A percentile compares a stretch with the other conserved stretches of the same genome.
Evolutionary conservation across 2,797 vertebrate species (phyloP).

Genomic region (Erethizon dorsatum): DNA sequence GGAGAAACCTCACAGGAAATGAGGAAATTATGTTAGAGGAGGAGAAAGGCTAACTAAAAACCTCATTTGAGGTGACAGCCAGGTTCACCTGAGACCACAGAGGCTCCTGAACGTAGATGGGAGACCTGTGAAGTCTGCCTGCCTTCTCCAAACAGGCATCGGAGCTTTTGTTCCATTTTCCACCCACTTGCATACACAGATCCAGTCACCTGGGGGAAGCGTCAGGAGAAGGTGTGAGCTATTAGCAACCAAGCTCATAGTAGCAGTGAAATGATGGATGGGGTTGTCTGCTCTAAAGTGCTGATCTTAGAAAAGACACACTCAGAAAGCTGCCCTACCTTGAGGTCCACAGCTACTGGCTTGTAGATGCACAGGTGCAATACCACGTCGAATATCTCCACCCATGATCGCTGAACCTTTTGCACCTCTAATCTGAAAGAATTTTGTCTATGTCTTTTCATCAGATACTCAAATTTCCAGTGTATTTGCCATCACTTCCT

Average conservation of each 20-base stretch:
- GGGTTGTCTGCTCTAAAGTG: accelerated
- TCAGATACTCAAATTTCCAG: not conserved
- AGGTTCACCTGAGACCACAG: not conserved
- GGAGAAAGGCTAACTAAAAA: not conserved
- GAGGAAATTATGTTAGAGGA: not conserved
- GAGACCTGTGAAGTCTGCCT: not conserved
- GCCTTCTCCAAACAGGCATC: not conserved
- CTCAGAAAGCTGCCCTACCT: not conserved
- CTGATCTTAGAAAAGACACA: not conserved
- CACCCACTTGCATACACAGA: not conserved
- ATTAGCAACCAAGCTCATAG: not conserved
- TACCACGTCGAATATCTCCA: too few relatives aligned
- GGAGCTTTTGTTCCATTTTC: not conserved
- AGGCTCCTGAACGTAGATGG: not conserved
- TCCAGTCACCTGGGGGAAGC: not conserved
- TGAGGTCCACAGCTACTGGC: not conserved
- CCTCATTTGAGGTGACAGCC: not conserved
- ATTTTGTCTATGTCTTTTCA: not conserved
- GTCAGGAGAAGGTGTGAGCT: not conserved
- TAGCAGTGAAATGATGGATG: not conserved
- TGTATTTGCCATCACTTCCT: not conserved
- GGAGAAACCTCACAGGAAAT: slow-evolving; percentile 3
- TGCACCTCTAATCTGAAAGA: not conserved
- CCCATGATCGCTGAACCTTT: not conserved
- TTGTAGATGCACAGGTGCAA: not conserved